Percentiles rank a stretch among this genome's conserved stretches.
These are phyloP conservation scores for Herminia tarsipennalis DNA, from an alignment of 2,888 invertebrate species.

Conservation along the genomic window DNA sequence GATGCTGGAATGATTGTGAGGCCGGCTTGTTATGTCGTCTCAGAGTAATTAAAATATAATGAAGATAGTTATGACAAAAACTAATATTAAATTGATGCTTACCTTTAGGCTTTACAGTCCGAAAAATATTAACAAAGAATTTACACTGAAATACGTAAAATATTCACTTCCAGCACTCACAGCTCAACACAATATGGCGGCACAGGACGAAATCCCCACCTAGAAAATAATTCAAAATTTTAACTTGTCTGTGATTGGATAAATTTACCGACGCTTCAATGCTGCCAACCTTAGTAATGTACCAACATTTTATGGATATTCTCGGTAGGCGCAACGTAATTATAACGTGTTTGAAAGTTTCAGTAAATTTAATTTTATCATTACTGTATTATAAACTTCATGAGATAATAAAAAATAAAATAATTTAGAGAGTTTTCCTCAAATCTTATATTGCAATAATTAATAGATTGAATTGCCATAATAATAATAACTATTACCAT, in stretches of 20 bases:
- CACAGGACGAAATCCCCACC: slow-evolving; percentile 78
- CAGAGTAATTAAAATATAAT: slow-evolving; percentile 32
- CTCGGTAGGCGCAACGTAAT: no score
- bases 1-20: slow-evolving; percentile 31
- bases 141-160: slow-evolving; percentile 72
- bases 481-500: no score
- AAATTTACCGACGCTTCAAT: slow-evolving; percentile 71
- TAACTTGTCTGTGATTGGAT: slow-evolving; percentile 69
- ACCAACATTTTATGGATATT: slow-evolving; percentile 31
- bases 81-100: slow-evolving; percentile 64
- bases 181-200: slow-evolving; percentile 85
- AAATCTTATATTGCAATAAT: no score
- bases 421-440: no score
- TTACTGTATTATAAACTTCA: no score
- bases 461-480: no score
- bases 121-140: slow-evolving; percentile 68
- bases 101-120: slow-evolving; percentile 78
- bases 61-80: slow-evolving; percentile 69
- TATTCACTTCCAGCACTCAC: slow-evolving; percentile 81
- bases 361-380: no score
- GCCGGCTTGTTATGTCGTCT: slow-evolving; percentile 36
- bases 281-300: slow-evolving; percentile 42
- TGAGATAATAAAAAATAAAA: no score
- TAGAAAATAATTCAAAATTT: slow-evolving; percentile 79
- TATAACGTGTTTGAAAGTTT: no score